phyloP scores from a whole-genome alignment of 2,797 vertebrate genomes.

The Florisuga fusca region DNA sequence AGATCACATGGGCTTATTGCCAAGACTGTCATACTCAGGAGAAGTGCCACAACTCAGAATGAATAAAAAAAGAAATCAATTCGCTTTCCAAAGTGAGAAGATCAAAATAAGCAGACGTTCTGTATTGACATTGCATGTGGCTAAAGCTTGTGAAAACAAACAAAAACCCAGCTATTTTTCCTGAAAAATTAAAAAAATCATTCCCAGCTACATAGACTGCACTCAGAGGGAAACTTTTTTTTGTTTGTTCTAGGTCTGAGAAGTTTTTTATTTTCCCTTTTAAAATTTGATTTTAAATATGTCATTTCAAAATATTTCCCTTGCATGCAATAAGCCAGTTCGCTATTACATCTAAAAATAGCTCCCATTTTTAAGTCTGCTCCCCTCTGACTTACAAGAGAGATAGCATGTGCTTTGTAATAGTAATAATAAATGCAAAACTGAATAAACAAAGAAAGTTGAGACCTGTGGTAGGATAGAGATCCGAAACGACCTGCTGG shows the following conservation, averaged over 20 bases:
- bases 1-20: not conserved
- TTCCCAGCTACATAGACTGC: not conserved
- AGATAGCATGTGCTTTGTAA: not conserved
- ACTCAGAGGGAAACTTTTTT: not conserved
- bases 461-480: constrained; percentile 93
- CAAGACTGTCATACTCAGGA: constrained; percentile 23
- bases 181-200: not conserved
- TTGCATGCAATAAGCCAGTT: not conserved
- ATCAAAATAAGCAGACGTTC: not conserved
- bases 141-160: not conserved
- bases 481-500: constrained; percentile 92
- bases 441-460: constrained; percentile 15
- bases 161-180: not conserved
- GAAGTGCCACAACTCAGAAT: not conserved
- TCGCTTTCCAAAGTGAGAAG: not conserved
- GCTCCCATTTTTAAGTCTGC: not conserved
- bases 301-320: not conserved
- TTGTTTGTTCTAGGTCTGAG: not conserved
- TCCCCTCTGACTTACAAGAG: too few relatives aligned
- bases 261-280: not conserved
- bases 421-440: not conserved
- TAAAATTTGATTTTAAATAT: not conserved
- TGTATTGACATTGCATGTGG: not conserved
- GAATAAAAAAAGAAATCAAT: not conserved
- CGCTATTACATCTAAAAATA: not conserved